Evolutionary conservation across 2,797 vertebrate genomes (phyloP), one percentile per base, ranked within the genome.

Genomic region (Sebastes cheni): DNA sequence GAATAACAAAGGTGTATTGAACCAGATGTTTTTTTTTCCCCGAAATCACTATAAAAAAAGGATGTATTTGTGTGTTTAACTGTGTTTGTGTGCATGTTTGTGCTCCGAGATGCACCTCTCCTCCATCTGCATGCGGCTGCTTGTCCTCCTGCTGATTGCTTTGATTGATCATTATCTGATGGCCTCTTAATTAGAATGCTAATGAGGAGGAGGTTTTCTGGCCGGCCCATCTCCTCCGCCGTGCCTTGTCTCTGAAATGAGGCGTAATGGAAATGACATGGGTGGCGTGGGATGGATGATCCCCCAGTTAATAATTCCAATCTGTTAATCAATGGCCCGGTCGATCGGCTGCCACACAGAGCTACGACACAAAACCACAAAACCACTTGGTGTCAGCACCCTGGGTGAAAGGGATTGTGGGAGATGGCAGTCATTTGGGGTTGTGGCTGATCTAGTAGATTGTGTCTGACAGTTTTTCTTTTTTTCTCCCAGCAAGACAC

Each of bases 231-330:
- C 77, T 79, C 39, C 83, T 68, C 69, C 32, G 85, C 81, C 78
- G 69, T 75, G 83, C 75, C 88, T 86, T 34, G 81, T 91, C 90
- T 91, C 83, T 81, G 81, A 84, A 94, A 92, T 86, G 80, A 90
- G 88, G 87, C 80, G 72, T 93, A 94, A 94, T 94, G 91, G 91
- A 93, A 94, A 93, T 92, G 93, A 94, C 93, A 94, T 79, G 87
- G 89, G 77, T 83, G 89, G 89, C 78, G 88, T 92, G 90, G 92
- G 93, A 95, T 92, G 93, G 92, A 95, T 95, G 92, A 95, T 95
- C 92, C 95, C 94, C 93, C 92, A 96, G 94, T 96, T 96, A 95
- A 96, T 96, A 96, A 96, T 95, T 94, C 93, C 95, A 94, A 95
- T 95, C 94, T 94, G 93, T 95, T 95, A 94, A 95, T 96, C 95